Base-by-base conservation (phyloP, 2,797 vertebrate species). In the Tangara arthus region DNA sequence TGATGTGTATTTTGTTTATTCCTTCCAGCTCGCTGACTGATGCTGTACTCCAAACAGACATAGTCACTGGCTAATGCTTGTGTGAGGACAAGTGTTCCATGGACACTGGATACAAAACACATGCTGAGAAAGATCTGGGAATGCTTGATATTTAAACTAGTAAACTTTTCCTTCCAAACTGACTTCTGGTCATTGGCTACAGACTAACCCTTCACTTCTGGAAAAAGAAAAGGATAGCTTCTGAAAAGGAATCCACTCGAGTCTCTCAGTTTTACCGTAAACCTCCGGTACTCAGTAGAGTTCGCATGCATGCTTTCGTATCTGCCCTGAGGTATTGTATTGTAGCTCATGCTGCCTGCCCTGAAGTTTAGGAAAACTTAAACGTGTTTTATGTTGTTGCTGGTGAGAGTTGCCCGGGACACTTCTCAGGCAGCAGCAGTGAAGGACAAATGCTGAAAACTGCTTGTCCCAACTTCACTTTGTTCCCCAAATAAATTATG, bases 81-180 rank as follows among this genome's bases (percentile, higher is more conserved):
- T 96, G 71, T 96, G 96, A 96, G 95, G 96, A 96, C 94, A 96
- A 96, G 94, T 96, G 96, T 96, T 96, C 87, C 95, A 96, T 95
- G 94, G 95, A 96, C 95, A 96, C 89, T 95, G 96, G 96, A 96
- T 96, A 96, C 94, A 96, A 96, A 96, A 96, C 96, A 95, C 89
- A 94, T 96, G 95, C 92, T 96, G 95, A 94, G 71, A 96, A 93
- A 94, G 84, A 96, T 96, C 95, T 91, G 96, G 95, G 94, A 96
- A 77, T 96, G 71, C 81, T 96, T 96, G 93, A 92, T 96, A 93
- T 75, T 96, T 92, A 95, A 93, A 91, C 75, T 96, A 96, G 96
- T 96, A 96, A 94, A 91, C 64, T 93, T 95, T 59, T 70, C 34
- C 81, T 95, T 96, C 71, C 89, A 93, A 95, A 96, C 71, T 96